phyloP scores from a whole-genome alignment of 1,140 invertebrate species.

The Musca vetustissima region DNA sequence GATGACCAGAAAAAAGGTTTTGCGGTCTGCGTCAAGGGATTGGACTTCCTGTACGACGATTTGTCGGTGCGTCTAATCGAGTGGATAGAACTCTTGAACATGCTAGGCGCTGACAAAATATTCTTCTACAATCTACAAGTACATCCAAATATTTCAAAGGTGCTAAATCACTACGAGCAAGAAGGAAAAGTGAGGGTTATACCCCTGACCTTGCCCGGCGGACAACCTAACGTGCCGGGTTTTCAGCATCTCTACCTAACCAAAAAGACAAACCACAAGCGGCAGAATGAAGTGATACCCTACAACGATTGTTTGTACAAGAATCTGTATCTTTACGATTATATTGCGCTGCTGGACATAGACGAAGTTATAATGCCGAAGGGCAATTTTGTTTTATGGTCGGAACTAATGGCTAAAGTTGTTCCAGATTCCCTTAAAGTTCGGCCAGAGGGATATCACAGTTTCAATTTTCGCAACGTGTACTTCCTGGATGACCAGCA shows the following conservation, averaged over 20 bases:
- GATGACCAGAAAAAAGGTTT: constrained; percentile 74
- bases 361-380: constrained; percentile 95
- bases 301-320: constrained; percentile 97
- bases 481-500: constrained; percentile 93
- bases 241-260: constrained; percentile 87
- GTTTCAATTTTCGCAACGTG: constrained; percentile 90
- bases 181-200: constrained; percentile 80
- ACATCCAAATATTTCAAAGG: constrained; percentile 88
- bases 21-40: constrained; percentile 91
- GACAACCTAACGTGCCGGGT: constrained; percentile 85
- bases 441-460: constrained; percentile 72
- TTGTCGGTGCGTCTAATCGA: constrained; percentile 87
- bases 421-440: constrained; percentile 68
- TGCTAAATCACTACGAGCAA: constrained; percentile 78
- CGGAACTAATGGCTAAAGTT: constrained; percentile 75
- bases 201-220: constrained; percentile 84
- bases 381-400: constrained; percentile 72
- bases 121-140: constrained; percentile 91
- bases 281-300: constrained; percentile 93
- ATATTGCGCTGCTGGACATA: constrained; percentile 87
- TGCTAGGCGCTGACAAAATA: constrained; percentile 89
- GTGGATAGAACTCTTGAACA: constrained; percentile 87
- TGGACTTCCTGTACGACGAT: constrained; percentile 91
- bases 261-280: constrained; percentile 86
- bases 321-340: constrained; percentile 87